These are phyloP conservation scores for Hemicrepidius hirtus DNA, from an alignment of 2,888 invertebrate genomes.

Conservation along the genomic window DNA sequence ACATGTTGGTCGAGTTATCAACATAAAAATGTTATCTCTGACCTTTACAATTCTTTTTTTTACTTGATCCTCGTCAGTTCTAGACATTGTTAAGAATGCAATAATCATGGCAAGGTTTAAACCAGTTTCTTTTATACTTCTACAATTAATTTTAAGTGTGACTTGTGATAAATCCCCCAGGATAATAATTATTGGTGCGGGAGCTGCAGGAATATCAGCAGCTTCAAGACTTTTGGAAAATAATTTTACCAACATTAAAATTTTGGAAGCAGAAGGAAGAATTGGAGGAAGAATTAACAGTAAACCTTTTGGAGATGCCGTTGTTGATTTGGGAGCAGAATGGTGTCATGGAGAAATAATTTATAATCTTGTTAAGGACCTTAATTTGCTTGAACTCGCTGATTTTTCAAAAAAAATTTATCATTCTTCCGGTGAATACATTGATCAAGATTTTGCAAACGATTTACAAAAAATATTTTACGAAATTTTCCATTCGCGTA, in stretches of 20 bases:
- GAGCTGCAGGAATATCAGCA: conserved; percentile 72
- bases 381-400: conserved; percentile 59
- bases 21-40: too few relatives aligned
- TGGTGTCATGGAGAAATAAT: conserved; percentile 66
- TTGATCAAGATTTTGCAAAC: conserved; percentile 62
- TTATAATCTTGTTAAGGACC: conserved; percentile 64
- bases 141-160: not conserved
- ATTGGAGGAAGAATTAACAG: conserved; percentile 66
- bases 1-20: too few relatives aligned
- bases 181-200: conserved; percentile 53
- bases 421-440: conserved; percentile 58
- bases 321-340: conserved; percentile 65
- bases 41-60: too few relatives aligned
- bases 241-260: conserved; percentile 71
- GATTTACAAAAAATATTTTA: conserved; percentile 55
- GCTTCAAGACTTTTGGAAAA: conserved; percentile 71
- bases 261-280: conserved; percentile 68
- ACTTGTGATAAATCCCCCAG: conserved; percentile 8
- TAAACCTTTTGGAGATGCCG: conserved; percentile 55
- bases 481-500: conserved; percentile 7
- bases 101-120: not conserved
- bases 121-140: not conserved
- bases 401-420: conserved; percentile 47
- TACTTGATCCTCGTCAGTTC: too few relatives aligned
- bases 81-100: too few relatives aligned